Conservation (phyloP, 1,140 invertebrate genomes). For the Potamilus streckersoni region DNA sequence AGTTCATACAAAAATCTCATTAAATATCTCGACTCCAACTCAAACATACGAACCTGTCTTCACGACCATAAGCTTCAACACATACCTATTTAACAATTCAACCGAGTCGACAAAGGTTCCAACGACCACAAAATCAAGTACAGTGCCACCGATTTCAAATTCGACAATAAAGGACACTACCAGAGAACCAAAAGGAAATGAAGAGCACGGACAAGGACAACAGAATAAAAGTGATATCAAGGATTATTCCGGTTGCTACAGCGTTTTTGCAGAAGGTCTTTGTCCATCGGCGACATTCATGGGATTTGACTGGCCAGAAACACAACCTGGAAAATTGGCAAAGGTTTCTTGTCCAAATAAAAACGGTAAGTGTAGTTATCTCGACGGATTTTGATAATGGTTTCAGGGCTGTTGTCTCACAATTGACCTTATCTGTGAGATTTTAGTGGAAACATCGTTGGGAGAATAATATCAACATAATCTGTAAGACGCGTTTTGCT, state of each 20-base stretch:
- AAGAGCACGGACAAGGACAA: not conserved
- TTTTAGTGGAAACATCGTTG: not conserved
- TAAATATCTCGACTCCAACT: too few species aligned
- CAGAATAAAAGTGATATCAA: not conserved
- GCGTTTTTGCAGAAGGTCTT: conserved; percentile 16
- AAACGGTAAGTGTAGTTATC: not conserved
- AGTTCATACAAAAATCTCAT: too few species aligned
- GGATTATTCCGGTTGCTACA: conserved; percentile 17
- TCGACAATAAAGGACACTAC: not conserved
- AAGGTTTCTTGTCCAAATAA: conserved; percentile 14
- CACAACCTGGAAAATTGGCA: conserved; percentile 8
- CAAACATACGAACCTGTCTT: too few species aligned
- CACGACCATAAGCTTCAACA: too few species aligned
- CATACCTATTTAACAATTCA: too few species aligned
- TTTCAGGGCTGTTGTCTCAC: too few species aligned
- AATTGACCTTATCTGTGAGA: not conserved
- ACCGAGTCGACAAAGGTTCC: not conserved
- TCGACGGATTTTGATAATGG: not conserved
- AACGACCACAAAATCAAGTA: conserved; percentile 13
- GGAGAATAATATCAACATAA: not conserved
- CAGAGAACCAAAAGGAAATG: not conserved
- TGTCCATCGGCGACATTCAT: conserved; percentile 23
- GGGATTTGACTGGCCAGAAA: conserved; percentile 19
- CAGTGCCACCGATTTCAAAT: not conserved
- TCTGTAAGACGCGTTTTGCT: not conserved